Evolutionary conservation across 2,888 invertebrate genomes (phyloP), one percentile per base, ranked within the genome.

Genomic region (Ectemnius lituratus): DNA sequence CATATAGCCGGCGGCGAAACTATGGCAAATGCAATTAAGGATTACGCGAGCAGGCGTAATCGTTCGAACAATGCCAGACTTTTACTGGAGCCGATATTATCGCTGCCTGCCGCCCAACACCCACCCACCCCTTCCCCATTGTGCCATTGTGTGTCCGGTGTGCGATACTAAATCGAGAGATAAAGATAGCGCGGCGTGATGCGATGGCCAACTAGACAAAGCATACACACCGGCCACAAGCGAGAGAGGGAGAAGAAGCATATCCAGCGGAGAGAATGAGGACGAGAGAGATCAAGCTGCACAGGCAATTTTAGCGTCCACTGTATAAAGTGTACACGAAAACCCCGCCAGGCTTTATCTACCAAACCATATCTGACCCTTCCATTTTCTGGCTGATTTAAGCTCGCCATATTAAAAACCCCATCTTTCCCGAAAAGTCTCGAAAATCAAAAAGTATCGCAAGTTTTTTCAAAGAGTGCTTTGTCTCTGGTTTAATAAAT

Each of bases 61-160:
- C 77, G 81, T 83, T 80, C 76, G 83, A 84, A 85, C 84, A 84
- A 84, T 85, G 81, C 82, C 70, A 73, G 82, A 84, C 85, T 85
- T 84, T 84, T 82, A 83, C 79, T 81, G 70, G 37, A 37, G 37
- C 66, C 74, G 85, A 85, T 84, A 81, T 81, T 80, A 82, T 84
- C 85, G 37, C 37, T 37, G 37, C 1, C 37, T 11, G 2, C 23
- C 23, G 23, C 3, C 23, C 23, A 3, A 23, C 23, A 37, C 37
- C 37, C 37, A 23, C 3, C 67, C 81, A 79, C 75, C 73, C 75
- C 67, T 67, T 67, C 62, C 63, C 75, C 64, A 84, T 85, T 82
- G 82, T 83, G 78, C 74, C 67, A 79, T 81, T 80, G 78, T 74
- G 37, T 37, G 72, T 74, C 76, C 70, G 2, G 70, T 37, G 37